Evolutionary conservation across 2,797 vertebrate species (phyloP).

Genomic region (Mionectes olivaceus): DNA sequence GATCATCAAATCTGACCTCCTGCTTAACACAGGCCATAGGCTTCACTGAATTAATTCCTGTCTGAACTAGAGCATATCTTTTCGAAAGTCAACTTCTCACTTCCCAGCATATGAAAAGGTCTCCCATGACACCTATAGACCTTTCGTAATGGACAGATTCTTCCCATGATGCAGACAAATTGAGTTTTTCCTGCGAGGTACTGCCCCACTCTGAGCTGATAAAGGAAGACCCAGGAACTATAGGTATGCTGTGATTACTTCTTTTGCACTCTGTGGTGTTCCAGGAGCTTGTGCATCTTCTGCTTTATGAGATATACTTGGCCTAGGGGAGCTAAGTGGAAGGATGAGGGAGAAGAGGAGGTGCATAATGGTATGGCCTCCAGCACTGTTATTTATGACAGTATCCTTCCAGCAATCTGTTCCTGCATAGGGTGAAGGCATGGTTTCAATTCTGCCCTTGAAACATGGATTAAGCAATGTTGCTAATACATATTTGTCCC

Average conservation of each 20-base stretch:
- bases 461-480: slow-evolving; percentile 80
- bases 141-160: slow-evolving; percentile 61
- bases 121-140: slow-evolving; percentile 58
- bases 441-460: slow-evolving; percentile 81
- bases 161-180: slow-evolving; percentile 46
- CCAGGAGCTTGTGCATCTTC: slow-evolving; percentile 65
- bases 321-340: slow-evolving; percentile 63
- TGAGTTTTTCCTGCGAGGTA: slow-evolving; percentile 67
- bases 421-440: slow-evolving; percentile 65
- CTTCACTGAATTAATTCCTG: slow-evolving; percentile 54
- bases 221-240: slow-evolving; percentile 47
- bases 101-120: slow-evolving; percentile 60
- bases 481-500: slow-evolving; percentile 79
- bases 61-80: slow-evolving; percentile 64
- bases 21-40: slow-evolving; percentile 63
- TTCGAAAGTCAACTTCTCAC: slow-evolving; percentile 71
- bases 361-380: slow-evolving; percentile 59
- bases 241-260: slow-evolving; percentile 52
- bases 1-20: slow-evolving; percentile 61
- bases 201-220: slow-evolving; percentile 54
- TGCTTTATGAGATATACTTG: slow-evolving; percentile 70
- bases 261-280: slow-evolving; percentile 60
- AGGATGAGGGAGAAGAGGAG: slow-evolving; percentile 65
- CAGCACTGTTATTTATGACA: slow-evolving; percentile 74
- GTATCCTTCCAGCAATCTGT: slow-evolving; percentile 71